A percentile compares a stretch with the other conserved stretches of the same genome.
Conservation (phyloP, 2,113 vertebrate genomes). For the Cololabis saira region DNA sequence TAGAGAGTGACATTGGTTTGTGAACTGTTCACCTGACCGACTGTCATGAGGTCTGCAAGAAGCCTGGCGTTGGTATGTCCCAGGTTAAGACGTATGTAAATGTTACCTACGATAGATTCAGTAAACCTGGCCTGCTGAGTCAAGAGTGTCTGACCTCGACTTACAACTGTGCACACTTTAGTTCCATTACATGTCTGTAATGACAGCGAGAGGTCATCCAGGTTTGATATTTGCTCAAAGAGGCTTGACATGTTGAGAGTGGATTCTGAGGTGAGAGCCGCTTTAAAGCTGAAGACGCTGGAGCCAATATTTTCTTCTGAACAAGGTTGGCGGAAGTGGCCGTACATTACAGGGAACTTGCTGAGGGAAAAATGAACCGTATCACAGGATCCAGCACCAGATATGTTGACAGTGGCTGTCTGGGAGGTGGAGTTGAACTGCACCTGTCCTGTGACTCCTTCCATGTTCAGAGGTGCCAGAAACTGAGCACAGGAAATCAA, state of each 20-base stretch:
- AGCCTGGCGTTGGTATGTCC: conserved; percentile 36
- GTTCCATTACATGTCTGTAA: conserved; percentile 70
- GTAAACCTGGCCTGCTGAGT: conserved; percentile 79
- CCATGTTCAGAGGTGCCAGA: conserved; percentile 79
- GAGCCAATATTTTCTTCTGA: conserved; percentile 69
- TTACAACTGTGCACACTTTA: conserved; percentile 74
- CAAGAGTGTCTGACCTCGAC: conserved; percentile 20
- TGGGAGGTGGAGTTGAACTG: conserved; percentile 61
- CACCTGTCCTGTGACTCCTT: conserved; percentile 76
- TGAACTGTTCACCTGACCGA: conserved; percentile 47
- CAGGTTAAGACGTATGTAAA: conserved; percentile 74
- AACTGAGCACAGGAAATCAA: conserved; percentile 58
- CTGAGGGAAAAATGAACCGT: conserved; percentile 70
- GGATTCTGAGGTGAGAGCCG: conserved; percentile 1
- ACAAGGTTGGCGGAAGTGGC: conserved; percentile 77
- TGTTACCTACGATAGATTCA: conserved; percentile 70
- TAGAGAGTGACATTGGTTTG: conserved; percentile 49
- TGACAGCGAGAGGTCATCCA: conserved; percentile 77
- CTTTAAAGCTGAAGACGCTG: conserved; percentile 56
- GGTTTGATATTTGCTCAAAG: conserved; percentile 50
- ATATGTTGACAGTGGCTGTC: conserved; percentile 64
- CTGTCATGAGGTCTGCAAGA: conserved; percentile 70
- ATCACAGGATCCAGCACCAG: conserved; percentile 61
- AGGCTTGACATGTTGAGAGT: conserved; percentile 41
- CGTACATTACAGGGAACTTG: conserved; percentile 81